A percentile compares a stretch with the other conserved stretches of the same genome.
These are phyloP conservation scores for Marasmarcha lunaedactyla DNA, from an alignment of 2,888 invertebrate genomes.

Conservation along the genomic window DNA sequence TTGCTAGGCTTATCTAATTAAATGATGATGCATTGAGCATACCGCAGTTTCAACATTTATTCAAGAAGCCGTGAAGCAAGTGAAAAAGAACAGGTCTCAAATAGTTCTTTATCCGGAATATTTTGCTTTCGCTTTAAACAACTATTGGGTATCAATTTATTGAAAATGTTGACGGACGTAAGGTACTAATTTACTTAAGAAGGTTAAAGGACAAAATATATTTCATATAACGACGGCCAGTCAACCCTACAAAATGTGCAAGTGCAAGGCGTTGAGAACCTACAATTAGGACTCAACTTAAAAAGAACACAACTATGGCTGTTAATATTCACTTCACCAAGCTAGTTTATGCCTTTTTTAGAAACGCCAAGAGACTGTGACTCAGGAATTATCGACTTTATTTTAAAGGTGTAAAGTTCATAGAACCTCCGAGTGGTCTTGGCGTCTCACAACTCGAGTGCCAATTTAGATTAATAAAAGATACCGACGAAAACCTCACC, in stretches of 20 bases:
- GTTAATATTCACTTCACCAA: constrained; percentile 56
- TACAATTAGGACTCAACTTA: constrained; percentile 58
- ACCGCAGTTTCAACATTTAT: too few relatives aligned
- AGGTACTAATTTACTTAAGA: too few relatives aligned
- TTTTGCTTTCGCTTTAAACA: too few relatives aligned
- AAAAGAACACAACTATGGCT: constrained; percentile 36
- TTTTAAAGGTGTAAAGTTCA: neutral
- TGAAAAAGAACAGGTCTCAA: too few relatives aligned
- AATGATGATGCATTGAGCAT: constrained; percentile 2
- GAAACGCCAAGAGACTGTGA: constrained; percentile 15
- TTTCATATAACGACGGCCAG: too few relatives aligned
- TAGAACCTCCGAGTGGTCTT: neutral
- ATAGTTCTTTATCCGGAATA: too few relatives aligned
- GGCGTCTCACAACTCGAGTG: neutral
- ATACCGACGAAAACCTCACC: neutral
- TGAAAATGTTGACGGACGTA: too few relatives aligned
- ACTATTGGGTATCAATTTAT: too few relatives aligned
- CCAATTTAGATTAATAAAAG: neutral
- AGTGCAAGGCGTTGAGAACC: constrained; percentile 60
- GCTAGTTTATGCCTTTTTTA: constrained; percentile 42
- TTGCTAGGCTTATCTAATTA: constrained; percentile 4
- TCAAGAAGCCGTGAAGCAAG: too few relatives aligned
- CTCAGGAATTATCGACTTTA: constrained; percentile 22
- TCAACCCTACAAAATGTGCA: constrained; percentile 35
- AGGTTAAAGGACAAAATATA: too few relatives aligned